Evolutionary conservation across 2,113 vertebrate species (phyloP).

Genomic region (Electrona antarctica): DNA sequence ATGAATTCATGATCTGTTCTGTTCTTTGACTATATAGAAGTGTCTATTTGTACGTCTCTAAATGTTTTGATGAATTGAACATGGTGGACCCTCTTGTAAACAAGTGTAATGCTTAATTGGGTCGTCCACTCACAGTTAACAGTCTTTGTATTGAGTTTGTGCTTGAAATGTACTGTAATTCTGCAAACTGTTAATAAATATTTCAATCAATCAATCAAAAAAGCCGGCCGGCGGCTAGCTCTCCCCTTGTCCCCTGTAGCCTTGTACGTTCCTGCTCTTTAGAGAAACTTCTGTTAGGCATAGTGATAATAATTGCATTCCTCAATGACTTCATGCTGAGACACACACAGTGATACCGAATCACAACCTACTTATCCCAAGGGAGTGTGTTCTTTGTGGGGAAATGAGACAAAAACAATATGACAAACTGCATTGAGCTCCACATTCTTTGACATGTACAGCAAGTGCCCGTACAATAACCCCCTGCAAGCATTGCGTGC

Average conservation of each 20-base stretch:
- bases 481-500: background rate
- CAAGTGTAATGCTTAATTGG: background rate
- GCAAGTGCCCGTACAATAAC: conserved; percentile 14
- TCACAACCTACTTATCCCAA: conserved; percentile 58
- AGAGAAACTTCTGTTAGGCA: conserved; percentile 57
- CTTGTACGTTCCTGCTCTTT: conserved; percentile 43
- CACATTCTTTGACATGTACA: conserved; percentile 44
- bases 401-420: conserved; percentile 73
- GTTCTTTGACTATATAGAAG: too few species aligned
- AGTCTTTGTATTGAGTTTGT: too few species aligned
- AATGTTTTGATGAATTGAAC: too few species aligned
- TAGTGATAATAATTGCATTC: conserved; percentile 81
- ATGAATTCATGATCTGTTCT: too few species aligned
- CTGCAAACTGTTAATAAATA: too few species aligned
- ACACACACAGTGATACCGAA: conserved; percentile 59
- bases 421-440: conserved; percentile 56
- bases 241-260: conserved; percentile 2
- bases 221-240: too few species aligned
- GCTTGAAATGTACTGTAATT: too few species aligned
- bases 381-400: conserved; percentile 61
- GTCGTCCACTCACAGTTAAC: conserved; percentile 3
- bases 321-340: conserved; percentile 70
- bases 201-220: too few species aligned
- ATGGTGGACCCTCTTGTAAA: too few species aligned
- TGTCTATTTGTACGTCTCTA: too few species aligned